Base-by-base conservation (phyloP, 2,113 vertebrate species). In the Equus quagga region DNA sequence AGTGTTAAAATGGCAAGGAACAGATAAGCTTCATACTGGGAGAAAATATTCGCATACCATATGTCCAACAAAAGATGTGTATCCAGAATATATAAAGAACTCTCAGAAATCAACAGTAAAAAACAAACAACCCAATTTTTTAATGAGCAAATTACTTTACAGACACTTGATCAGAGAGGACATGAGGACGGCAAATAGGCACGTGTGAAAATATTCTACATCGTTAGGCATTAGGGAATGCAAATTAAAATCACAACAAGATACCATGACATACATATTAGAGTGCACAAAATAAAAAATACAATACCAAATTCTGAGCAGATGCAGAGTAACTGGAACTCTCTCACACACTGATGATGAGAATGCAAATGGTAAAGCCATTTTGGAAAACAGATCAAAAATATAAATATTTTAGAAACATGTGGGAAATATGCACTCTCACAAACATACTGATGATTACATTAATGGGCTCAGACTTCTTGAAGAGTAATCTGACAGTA, bases 211-310 rank as follows among this genome's bases (percentile, higher is more conserved):
- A 46, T 46, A 60, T 24, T 78, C 44, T 13, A 73, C 31, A 51
- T 60, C 17, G 46, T 51, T 73, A 49, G 31, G 41, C 17, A 36
- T 36, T 92, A 73, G 31, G 28, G 18, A 83, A 83, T 83, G 31
- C 23, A 73, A 83, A 92, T 62, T 62, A 83, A 83, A 73, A 67
- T 80, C 90, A 83, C 67, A 83, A 64, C 36, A 80, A 92, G 31
- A 49, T 60, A 51, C 17, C 33, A 73, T 3, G 56, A 58, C 41
- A 72, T 31, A 83, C 24, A 60, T 49, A 73, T 28, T 73, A 92
- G 41, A 36, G 11, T 51, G 56, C 70, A 51, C 62, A 36, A 83
- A 92, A 92, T 73, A 28, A 36, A 72, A 83, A 92, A n/a, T 51
- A 73, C 17, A 72, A 31, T 14, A 62, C 28, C 79, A 92, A 82